These are phyloP conservation scores for Monochamus alternatus DNA, from an alignment of 2,888 invertebrate species.

Conservation along the genomic window DNA sequence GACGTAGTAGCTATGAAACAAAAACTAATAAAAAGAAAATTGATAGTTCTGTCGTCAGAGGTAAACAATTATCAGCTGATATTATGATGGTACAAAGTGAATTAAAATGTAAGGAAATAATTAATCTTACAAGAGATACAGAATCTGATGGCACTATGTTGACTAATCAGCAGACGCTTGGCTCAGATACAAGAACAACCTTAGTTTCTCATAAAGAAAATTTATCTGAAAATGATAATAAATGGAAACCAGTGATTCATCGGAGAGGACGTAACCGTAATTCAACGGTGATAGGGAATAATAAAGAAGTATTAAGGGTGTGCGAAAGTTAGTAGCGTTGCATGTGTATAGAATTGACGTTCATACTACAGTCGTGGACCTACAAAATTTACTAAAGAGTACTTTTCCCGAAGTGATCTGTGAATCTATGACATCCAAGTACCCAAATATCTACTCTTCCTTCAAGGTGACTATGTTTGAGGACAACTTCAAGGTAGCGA, in stretches of 20 bases:
- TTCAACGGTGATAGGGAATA: slow-evolving; percentile 12
- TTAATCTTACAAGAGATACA: slow-evolving; percentile 8
- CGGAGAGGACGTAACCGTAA: not conserved
- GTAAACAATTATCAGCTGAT: slow-evolving; percentile 11
- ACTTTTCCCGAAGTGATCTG: not conserved
- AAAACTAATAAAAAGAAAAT: slow-evolving; percentile 22
- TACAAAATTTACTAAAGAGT: not conserved
- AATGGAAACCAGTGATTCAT: slow-evolving; percentile 11
- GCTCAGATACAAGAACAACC: not conserved
- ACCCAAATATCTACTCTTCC: slow-evolving; percentile 15
- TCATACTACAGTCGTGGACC: not conserved
- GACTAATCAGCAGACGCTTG: not conserved
- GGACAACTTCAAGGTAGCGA: slow-evolving; percentile 6
- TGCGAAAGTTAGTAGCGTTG: not conserved
- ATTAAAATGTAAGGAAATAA: slow-evolving; percentile 25
- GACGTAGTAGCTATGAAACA: not conserved
- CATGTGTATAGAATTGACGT: not conserved
- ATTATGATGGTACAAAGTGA: slow-evolving; percentile 16
- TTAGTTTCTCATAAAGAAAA: slow-evolving; percentile 1
- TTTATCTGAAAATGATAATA: slow-evolving; percentile 2
- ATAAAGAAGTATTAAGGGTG: slow-evolving; percentile 3
- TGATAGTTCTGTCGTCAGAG: slow-evolving; percentile 4
- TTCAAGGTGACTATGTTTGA: slow-evolving; percentile 22
- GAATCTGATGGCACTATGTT: not conserved
- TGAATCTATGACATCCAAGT: slow-evolving; percentile 4